Evolutionary conservation across 2,113 vertebrate species (phyloP).

Genomic region (Otus sunia): DNA sequence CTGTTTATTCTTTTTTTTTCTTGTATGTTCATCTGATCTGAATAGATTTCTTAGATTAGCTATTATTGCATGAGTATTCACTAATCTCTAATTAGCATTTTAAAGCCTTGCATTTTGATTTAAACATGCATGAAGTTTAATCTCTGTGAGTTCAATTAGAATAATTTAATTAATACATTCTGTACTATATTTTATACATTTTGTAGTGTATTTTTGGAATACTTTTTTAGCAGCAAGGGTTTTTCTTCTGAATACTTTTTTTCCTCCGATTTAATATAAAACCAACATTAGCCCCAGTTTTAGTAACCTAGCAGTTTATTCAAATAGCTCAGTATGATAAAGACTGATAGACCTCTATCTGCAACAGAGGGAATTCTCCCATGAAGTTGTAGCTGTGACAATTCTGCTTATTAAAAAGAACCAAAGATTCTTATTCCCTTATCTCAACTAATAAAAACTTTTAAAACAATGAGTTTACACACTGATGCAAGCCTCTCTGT

Average conservation of each 20-base stretch:
- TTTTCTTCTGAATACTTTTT: neutral
- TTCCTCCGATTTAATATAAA: neutral
- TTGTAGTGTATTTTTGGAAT: neutral
- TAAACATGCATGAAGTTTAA: slow-evolving; percentile 42
- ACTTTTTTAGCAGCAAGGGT: neutral
- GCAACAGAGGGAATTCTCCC: neutral
- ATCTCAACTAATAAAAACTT: neutral
- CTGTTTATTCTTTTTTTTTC: neutral
- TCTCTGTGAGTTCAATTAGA: slow-evolving; percentile 23
- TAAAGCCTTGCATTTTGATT: slow-evolving; percentile 40
- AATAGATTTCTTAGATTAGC: slow-evolving; percentile 23
- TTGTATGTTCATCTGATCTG: neutral
- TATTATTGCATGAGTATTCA: slow-evolving; percentile 26
- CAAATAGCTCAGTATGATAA: neutral
- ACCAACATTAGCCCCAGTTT: neutral
- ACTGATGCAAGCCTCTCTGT: neutral
- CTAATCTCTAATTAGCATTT: slow-evolving; percentile 61
- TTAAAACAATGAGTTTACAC: neutral
- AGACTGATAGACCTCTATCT: neutral
- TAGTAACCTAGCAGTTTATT: neutral
- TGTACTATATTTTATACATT: neutral
- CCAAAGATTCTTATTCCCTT: neutral
- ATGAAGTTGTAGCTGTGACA: neutral
- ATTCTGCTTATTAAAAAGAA: neutral
- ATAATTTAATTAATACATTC: neutral